Base-by-base conservation (phyloP, 92 coral and sea anemone genomes). In the Umimayanthus chanpuru region DNA sequence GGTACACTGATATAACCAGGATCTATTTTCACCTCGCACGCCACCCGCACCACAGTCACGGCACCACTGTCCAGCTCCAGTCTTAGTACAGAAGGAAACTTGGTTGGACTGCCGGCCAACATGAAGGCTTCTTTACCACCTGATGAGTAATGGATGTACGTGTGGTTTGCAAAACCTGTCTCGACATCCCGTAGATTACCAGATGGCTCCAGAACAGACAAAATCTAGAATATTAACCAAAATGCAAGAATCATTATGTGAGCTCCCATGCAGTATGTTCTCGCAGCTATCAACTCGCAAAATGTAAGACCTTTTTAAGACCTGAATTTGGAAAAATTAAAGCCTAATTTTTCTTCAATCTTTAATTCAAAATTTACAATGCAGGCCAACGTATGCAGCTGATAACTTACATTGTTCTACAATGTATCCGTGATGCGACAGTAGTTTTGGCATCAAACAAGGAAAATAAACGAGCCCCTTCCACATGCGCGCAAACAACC, bases 1-100 rank as follows among this genome's bases (percentile, higher is more conserved):
- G 98, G 98, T 66, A 79, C 80, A 88, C 98, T 96, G 25, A 81
- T 86, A 73, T 94, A 96, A 29, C 83, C 96, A 53, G 89, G 30
- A 80, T 93, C 94, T 72, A 93, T 70, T 21, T 68, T 88, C 66
- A 73, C 71, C n/a, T 66, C 75, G 39, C 82, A 87, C 12, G 98
- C 79, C 72, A 89, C 91, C 56, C 91, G 79, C 47, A 94, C 65
- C 66, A 96, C 91, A 73, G 92, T 76, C 29, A 92, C 88, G 0
- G 78, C 49, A n/a, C 93, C 92, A 73, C 75, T 89, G 20, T 81
- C 77, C n/a, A 94, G 43, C 50, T 93, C 89, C 86, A 96, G 72
- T 85, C 88, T 91, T 40, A 94, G 89, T 5, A 96, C 85, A 41
- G 87, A 86, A 32, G 91, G 82, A 44, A 95, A 94, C 18, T 82